Base-by-base conservation (phyloP, 2,888 invertebrate species). In the Athrips mouffetella region DNA sequence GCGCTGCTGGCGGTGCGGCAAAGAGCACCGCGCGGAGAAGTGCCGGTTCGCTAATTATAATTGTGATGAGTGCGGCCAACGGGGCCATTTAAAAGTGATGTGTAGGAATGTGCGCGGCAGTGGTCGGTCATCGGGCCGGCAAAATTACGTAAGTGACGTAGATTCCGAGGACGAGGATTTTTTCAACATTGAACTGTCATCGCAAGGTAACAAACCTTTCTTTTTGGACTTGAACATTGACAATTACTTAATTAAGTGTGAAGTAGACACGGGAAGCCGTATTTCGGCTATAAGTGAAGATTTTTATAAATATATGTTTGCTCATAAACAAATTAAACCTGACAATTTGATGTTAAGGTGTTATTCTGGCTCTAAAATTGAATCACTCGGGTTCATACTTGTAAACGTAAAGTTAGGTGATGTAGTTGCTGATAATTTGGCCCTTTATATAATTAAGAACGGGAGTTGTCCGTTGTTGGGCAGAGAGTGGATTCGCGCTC, bases 221-320 rank as follows among this genome's bases (percentile, higher is more conserved):
- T 53, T 42, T 51, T 42, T 55, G 44, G 13, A 37, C 3, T 15
- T 53, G 25, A 8, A 7, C 1, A 33, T 55, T 0, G 55, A 54
- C 23, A 20, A 25, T 7, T 41, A 30, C 0, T 10, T 13, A 2
- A n/a, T 53, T 0, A 7, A 47, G 10, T 55, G 47, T 39, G 53
- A 55, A 20, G 41, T 55, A 2, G 54, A 55, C 37, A 56, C 52
- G 0, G 53, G 54, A 2, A n/a, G n/a, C n/a, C n/a, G n/a, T n/a
- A n/a, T n/a, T n/a, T n/a, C 55, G 23, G 52, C 55, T 1, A 47
- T 55, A 10, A 51, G 30, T 29, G 47, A 55, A 5, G 16, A 25
- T 3, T 13, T 45, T 8, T 51, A 54, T 16, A 21, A 5, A 6
- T 1, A 15, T 1, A 8, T 39, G n/a, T 52, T 54, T 46, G 10